Percentiles rank a stretch among this genome's conserved stretches.
Conservation (phyloP, 1,140 invertebrate genomes). For the Zaprionus davidi region DNA sequence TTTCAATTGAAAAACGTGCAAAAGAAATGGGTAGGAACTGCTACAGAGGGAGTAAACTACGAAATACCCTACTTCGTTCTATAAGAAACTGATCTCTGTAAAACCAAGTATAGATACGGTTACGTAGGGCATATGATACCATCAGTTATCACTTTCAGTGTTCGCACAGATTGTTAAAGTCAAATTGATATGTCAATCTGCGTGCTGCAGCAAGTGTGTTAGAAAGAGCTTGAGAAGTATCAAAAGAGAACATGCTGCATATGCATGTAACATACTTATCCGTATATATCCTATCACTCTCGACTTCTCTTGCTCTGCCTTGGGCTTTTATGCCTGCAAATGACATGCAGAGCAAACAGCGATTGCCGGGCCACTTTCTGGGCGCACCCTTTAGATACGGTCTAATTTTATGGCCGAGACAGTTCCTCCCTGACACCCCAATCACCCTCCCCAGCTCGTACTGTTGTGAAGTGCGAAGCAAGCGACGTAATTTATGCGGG, state of each 20-base stretch:
- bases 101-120: rapidly evolving
- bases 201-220: neutral
- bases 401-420: conserved; percentile 55
- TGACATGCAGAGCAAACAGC: conserved; percentile 51
- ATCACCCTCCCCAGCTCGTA: neutral
- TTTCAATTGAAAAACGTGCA: neutral
- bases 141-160: neutral
- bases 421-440: neutral
- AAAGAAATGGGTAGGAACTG: neutral
- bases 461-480: conserved; percentile 29
- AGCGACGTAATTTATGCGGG: conserved; percentile 52
- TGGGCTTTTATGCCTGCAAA: conserved; percentile 16
- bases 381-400: conserved; percentile 38
- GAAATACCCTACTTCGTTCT: neutral
- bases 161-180: neutral
- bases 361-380: conserved; percentile 34
- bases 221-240: neutral
- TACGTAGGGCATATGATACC: neutral
- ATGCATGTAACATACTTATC: neutral
- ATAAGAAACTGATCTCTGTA: neutral
- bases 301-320: neutral
- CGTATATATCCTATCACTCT: neutral
- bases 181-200: conserved; percentile 6
- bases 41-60: neutral
- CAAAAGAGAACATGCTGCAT: neutral